These are phyloP conservation scores for Erpetoichthys calabaricus DNA, from an alignment of 2,797 vertebrate species.

Conservation along the genomic window DNA sequence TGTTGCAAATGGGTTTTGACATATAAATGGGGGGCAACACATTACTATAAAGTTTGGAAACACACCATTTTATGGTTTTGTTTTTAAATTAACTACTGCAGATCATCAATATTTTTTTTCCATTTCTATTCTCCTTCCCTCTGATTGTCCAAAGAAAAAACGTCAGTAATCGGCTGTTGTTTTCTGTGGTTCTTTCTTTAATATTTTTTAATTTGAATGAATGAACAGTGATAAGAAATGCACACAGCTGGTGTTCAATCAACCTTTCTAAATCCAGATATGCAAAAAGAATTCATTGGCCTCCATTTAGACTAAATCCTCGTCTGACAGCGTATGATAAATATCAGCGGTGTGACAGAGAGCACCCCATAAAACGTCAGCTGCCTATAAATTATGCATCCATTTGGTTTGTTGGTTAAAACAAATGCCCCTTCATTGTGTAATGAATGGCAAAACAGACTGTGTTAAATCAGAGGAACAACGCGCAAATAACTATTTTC, in stretches of 20 bases:
- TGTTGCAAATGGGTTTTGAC: no score
- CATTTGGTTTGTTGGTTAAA: conserved; percentile 25
- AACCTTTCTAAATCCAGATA: conserved; percentile 9
- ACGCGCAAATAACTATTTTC: no score
- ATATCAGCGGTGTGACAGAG: conserved; percentile 6
- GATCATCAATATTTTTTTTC: no score
- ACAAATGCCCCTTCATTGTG: conserved; percentile 12
- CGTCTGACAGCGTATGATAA: conserved; percentile 17
- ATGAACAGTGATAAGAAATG: conserved; percentile 18
- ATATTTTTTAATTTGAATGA: neutral
- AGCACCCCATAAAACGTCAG: conserved; percentile 11
- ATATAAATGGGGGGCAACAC: no score
- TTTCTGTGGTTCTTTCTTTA: neutral
- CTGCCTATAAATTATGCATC: conserved; percentile 43
- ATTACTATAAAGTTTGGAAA: no score
- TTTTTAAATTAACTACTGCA: no score
- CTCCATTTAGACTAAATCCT: conserved; percentile 27
- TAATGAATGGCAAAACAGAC: no score
- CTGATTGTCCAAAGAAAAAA: no score
- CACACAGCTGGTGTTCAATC: conserved; percentile 27
- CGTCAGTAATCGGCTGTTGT: neutral
- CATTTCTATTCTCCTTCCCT: no score
- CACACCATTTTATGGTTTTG: no score
- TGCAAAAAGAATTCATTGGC: neutral
- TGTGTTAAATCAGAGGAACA: no score